A percentile compares a stretch with the other conserved stretches of the same genome.
These are phyloP conservation scores for Pantherophis guttatus DNA, from an alignment of 2,113 vertebrate species.

Conservation along the genomic window DNA sequence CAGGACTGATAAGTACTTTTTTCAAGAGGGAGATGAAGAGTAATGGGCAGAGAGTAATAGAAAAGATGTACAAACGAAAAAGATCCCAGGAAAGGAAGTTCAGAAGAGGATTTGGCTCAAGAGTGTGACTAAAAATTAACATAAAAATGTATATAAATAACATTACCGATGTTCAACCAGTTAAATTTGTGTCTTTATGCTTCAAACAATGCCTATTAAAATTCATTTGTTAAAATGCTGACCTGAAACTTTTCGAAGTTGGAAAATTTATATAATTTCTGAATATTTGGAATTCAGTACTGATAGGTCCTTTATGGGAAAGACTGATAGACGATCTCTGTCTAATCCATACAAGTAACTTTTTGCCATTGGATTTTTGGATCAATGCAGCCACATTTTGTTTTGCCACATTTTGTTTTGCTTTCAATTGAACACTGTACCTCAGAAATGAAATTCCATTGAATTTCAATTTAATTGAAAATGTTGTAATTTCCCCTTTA, in stretches of 20 bases:
- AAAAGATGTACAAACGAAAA: neutral
- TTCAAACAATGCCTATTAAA: neutral
- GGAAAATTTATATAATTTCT: neutral
- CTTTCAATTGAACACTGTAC: neutral
- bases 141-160: neutral
- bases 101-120: neutral
- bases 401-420: neutral
- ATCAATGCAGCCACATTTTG: neutral
- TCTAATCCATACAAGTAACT: neutral
- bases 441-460: conserved; percentile 14
- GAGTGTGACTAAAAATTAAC: neutral
- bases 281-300: neutral
- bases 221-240: neutral
- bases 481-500: neutral
- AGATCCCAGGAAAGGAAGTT: neutral
- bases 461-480: conserved; percentile 24
- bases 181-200: neutral
- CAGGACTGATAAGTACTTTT: neutral
- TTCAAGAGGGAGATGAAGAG: neutral
- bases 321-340: neutral
- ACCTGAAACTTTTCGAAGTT: neutral
- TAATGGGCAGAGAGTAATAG: neutral
- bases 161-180: neutral
- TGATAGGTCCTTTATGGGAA: neutral
- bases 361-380: neutral